Evolutionary conservation across 2,888 invertebrate species (phyloP).

Genomic region (Pegoplata infirma): DNA sequence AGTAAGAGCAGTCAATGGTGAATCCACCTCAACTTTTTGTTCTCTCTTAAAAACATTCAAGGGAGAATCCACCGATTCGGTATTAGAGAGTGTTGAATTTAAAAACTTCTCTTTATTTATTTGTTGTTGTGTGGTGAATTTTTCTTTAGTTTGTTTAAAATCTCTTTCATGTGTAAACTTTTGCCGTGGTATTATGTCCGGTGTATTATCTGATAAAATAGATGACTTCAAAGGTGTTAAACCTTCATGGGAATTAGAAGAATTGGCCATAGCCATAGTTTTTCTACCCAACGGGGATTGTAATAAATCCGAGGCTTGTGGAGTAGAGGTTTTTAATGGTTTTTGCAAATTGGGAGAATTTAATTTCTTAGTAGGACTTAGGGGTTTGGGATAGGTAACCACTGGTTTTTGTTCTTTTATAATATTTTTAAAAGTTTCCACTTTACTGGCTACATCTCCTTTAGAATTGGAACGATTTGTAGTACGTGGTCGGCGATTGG

Average conservation of each 20-base stretch:
- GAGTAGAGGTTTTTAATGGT: slow-evolving; percentile 54
- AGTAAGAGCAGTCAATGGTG: slow-evolving; percentile 73
- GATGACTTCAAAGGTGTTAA: slow-evolving; percentile 29
- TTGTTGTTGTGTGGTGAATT: slow-evolving; percentile 43
- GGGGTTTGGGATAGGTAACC: slow-evolving; percentile 79
- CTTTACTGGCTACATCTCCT: slow-evolving; percentile 82
- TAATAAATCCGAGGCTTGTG: slow-evolving; percentile 60
- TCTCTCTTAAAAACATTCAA: slow-evolving; percentile 28
- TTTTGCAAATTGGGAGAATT: slow-evolving; percentile 43
- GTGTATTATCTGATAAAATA: slow-evolving; percentile 42
- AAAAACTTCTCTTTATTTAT: slow-evolving; percentile 50
- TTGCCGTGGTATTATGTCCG: slow-evolving; percentile 60
- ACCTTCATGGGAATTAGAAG: slow-evolving; percentile 1
- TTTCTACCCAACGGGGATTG: slow-evolving; percentile 66
- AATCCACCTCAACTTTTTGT: slow-evolving; percentile 66
- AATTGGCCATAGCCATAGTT: slow-evolving; percentile 45
- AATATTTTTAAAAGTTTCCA: slow-evolving; percentile 82
- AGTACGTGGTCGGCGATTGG: slow-evolving; percentile 79
- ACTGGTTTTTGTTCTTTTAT: slow-evolving; percentile 81
- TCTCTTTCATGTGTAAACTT: slow-evolving; percentile 48
- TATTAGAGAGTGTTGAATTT: slow-evolving; percentile 45
- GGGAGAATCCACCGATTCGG: slow-evolving; percentile 26
- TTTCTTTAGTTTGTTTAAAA: slow-evolving; percentile 18
- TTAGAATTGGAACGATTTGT: slow-evolving; percentile 76
- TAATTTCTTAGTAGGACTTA: slow-evolving; percentile 70